Base-by-base conservation (phyloP, 2,797 vertebrate genomes). In the Chloroceryle amazona region DNA sequence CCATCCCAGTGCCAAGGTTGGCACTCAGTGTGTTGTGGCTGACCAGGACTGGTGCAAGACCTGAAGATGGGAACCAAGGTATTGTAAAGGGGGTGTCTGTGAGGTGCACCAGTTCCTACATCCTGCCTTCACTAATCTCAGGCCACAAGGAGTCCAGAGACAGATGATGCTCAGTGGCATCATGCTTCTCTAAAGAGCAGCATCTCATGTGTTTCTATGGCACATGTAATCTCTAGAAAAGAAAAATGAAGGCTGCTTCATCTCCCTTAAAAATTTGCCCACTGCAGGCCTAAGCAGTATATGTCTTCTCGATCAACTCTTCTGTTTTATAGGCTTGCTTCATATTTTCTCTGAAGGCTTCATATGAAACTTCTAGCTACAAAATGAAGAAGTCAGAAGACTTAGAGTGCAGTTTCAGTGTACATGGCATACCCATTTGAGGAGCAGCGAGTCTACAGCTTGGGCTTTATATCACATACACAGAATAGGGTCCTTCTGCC, bases 281-380 rank as follows among this genome's bases (percentile, higher is more conserved):
- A 9, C 39, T 61, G 13, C 20, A 78, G 25, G 25, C 58, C 66
- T 86, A 55, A 76, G 6, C 22, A 37, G 14, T 54, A 46, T 79
- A 1, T 55, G n/a, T 63, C 31, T 41, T 25, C 16, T 82, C 29
- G 54, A 4, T n/a, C 19, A 46, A 52, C 26, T 23, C 21, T 71
- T 93, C 25, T 18, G 7, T 57, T 76, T 29, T 10, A 16, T 28
- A 61, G 54, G 25, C 54, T 85, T 85, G 49, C 8, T 37, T 35
- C 33, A 60, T 90, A 57, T 79, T 90, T 91, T 89, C 51, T 90
- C 81, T 52, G 63, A 89, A 84, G 37, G 3, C 22, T 92, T 94
- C 35, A 28, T 70, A 52, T 33, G 33, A 92, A 49, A 11, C 4
- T 63, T 21, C 17, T 62, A 66, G n/a, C 7, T 57, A 44, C 8